These are phyloP conservation scores for Parazoanthus swiftii DNA, from an alignment of 92 coral and sea anemone genomes.

Conservation along the genomic window DNA sequence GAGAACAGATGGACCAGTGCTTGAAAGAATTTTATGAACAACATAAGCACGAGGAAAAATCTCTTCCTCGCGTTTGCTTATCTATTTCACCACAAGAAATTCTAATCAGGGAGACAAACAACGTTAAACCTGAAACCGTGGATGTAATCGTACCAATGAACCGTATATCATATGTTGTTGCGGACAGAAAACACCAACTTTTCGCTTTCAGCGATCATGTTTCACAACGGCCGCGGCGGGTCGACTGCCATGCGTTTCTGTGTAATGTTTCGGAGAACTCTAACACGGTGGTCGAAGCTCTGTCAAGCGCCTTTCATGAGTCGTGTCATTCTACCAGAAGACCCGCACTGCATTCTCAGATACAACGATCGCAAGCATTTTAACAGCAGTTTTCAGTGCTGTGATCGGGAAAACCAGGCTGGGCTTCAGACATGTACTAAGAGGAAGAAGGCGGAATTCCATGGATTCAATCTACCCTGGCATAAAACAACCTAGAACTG, in stretches of 20 bases:
- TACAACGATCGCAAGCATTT: conserved; percentile 27
- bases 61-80: conserved; percentile 67
- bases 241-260: conserved; percentile 74
- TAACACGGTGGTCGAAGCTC: conserved; percentile 69
- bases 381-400: background rate
- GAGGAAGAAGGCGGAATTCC: background rate
- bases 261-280: conserved; percentile 84
- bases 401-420: background rate
- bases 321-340: conserved; percentile 19
- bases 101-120: conserved; percentile 51
- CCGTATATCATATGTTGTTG: conserved; percentile 77
- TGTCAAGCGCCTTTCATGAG: conserved; percentile 70
- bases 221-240: conserved; percentile 77
- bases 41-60: conserved; percentile 44
- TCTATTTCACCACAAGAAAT: conserved; percentile 63
- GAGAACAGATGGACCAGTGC: conserved; percentile 67
- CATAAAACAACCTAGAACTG: background rate
- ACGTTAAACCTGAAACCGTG: conserved; percentile 46
- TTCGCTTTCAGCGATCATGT: conserved; percentile 90
- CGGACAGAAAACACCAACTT: conserved; percentile 83
- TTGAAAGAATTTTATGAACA: conserved; percentile 61
- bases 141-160: conserved; percentile 62
- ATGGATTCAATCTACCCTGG: background rate
- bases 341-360: conserved; percentile 15
- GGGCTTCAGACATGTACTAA: conserved; percentile 10